Percentiles rank a stretch among this genome's conserved stretches.
Conservation (phyloP, 2,888 invertebrate genomes). For the Leuctra nigra region DNA sequence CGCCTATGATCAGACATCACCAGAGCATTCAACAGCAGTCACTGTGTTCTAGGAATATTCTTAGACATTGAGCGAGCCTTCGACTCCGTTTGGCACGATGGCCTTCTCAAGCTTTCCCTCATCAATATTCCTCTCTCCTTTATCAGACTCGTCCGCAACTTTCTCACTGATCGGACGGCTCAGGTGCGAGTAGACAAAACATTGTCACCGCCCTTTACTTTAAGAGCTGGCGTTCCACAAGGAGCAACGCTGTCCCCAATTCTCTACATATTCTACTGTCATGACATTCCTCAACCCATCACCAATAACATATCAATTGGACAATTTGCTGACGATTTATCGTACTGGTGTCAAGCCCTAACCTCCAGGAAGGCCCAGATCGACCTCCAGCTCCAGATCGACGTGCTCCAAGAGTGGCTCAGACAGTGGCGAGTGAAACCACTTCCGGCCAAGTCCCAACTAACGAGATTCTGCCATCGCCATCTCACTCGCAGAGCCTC, state of each 20-base stretch:
- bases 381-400: background rate
- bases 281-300: background rate
- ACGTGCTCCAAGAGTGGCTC: background rate
- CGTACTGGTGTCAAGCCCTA: background rate
- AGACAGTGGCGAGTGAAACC: background rate
- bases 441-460: background rate
- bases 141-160: background rate
- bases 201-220: background rate
- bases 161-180: background rate
- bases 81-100: background rate
- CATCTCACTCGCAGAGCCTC: background rate
- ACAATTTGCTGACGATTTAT: background rate
- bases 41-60: background rate
- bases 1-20: background rate
- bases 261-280: background rate
- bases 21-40: background rate
- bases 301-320: background rate
- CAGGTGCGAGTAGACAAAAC: background rate
- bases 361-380: background rate
- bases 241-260: background rate
- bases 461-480: background rate
- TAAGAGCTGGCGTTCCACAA: background rate
- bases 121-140: background rate
- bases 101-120: background rate
- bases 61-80: background rate